Evolutionary conservation across 2,797 vertebrate genomes (phyloP).

Genomic region (Pseudochirops corinnae): DNA sequence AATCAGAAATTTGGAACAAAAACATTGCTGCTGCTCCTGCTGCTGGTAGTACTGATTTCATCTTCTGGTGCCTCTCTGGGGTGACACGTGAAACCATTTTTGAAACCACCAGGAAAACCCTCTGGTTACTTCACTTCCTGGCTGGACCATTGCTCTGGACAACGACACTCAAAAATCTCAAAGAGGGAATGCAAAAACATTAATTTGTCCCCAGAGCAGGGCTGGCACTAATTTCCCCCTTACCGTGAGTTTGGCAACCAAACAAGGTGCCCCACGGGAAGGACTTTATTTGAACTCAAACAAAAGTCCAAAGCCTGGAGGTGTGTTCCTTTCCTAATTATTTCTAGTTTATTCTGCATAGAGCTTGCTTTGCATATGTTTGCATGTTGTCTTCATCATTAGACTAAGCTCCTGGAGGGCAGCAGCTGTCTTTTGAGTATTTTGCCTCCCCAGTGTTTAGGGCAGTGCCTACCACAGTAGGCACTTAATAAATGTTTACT

Average conservation of each 20-base stretch:
- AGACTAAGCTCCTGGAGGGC: background rate
- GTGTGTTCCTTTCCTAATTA: background rate
- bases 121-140: slow-evolving; percentile 70
- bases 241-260: background rate
- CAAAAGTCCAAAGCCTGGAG: background rate
- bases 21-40: background rate
- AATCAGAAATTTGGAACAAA: background rate
- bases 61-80: background rate
- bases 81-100: slow-evolving; percentile 58
- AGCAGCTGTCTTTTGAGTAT: background rate
- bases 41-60: background rate
- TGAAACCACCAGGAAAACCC: slow-evolving; percentile 64
- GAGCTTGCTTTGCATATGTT: background rate
- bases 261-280: background rate
- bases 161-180: slow-evolving; percentile 20
- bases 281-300: background rate
- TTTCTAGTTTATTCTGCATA: background rate
- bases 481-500: too few relatives aligned
- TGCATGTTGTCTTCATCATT: background rate
- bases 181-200: background rate
- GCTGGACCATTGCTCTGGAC: slow-evolving; percentile 24
- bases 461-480: background rate
- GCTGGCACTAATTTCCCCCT: background rate
- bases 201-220: slow-evolving; percentile 6
- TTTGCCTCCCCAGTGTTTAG: background rate